These are phyloP conservation scores for Syrrhaptes paradoxus DNA, from an alignment of 2,113 vertebrate species.

Conservation along the genomic window DNA sequence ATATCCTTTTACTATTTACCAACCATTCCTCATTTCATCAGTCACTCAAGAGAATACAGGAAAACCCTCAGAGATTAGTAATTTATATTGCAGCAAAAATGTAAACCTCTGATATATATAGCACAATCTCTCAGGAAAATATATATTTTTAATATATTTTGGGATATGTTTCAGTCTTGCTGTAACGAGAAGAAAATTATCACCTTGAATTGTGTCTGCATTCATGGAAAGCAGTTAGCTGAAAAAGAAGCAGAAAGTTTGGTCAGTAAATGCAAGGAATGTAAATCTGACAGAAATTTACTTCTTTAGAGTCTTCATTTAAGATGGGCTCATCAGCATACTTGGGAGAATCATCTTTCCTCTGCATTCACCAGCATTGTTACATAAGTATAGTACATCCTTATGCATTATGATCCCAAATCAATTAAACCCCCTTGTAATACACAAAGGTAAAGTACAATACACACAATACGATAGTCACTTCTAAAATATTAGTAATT, in stretches of 20 bases:
- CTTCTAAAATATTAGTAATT: not conserved
- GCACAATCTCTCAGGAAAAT: constrained; percentile 77
- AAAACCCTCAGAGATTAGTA: constrained; percentile 72
- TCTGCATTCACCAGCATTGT: not conserved
- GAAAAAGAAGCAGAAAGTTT: constrained; percentile 62
- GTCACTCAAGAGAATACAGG: constrained; percentile 50
- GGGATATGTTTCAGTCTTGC: constrained; percentile 83
- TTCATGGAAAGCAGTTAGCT: constrained; percentile 92
- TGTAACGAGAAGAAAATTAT: constrained; percentile 80
- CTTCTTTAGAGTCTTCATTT: not conserved
- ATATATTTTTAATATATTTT: constrained; percentile 80
- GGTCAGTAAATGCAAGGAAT: constrained; percentile 20
- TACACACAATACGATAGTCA: not conserved
- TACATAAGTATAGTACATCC: not conserved
- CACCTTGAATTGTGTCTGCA: constrained; percentile 77
- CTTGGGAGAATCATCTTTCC: not conserved
- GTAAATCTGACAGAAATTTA: not conserved
- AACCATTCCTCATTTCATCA: constrained; percentile 45
- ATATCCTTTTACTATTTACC: constrained; percentile 45
- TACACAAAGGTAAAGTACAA: not conserved
- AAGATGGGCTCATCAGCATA: not conserved
- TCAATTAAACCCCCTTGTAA: not conserved
- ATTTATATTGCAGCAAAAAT: constrained; percentile 77
- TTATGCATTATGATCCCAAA: not conserved
- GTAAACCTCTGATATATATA: constrained; percentile 75